Evolutionary conservation across 2,797 vertebrate genomes (phyloP).

Genomic region (Hyperoplus immaculatus): DNA sequence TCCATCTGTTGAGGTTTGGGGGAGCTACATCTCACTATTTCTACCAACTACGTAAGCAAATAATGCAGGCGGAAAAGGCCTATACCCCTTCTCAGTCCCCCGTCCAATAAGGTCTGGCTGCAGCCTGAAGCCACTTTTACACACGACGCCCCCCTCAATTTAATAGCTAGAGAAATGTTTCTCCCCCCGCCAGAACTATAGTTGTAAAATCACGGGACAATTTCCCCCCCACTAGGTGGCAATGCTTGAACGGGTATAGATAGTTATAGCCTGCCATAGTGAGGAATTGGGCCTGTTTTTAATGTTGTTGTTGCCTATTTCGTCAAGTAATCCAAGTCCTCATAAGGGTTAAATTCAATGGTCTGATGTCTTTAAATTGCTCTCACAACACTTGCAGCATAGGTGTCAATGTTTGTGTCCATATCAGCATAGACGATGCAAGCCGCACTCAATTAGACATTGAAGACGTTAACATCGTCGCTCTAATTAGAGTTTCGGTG

Average conservation of each 20-base stretch:
- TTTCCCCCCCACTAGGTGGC: constrained; percentile 59
- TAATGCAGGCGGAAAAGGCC: not conserved
- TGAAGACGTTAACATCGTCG: constrained; percentile 27
- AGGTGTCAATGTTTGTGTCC: constrained; percentile 17
- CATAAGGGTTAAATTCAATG: not conserved
- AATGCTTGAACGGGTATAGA: constrained; percentile 21
- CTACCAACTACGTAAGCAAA: not conserved
- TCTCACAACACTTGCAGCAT: not conserved
- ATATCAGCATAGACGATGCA: constrained; percentile 22
- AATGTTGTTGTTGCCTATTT: not conserved
- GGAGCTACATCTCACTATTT: not conserved
- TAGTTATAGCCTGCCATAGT: too few species aligned
- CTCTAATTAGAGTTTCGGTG: constrained; percentile 53
- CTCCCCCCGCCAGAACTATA: not conserved
- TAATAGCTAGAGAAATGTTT: too few species aligned
- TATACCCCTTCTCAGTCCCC: not conserved
- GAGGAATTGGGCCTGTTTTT: not conserved
- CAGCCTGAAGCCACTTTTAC: too few species aligned
- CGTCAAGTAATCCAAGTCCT: not conserved
- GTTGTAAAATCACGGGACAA: not conserved
- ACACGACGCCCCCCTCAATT: too few species aligned
- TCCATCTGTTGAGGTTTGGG: not conserved
- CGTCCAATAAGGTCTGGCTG: too few species aligned
- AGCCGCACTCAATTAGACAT: constrained; percentile 25
- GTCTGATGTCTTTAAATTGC: not conserved